Evolutionary conservation across 2,113 vertebrate species (phyloP), one percentile per base, ranked within the genome.

Genomic region (Crotalus helleri): DNA sequence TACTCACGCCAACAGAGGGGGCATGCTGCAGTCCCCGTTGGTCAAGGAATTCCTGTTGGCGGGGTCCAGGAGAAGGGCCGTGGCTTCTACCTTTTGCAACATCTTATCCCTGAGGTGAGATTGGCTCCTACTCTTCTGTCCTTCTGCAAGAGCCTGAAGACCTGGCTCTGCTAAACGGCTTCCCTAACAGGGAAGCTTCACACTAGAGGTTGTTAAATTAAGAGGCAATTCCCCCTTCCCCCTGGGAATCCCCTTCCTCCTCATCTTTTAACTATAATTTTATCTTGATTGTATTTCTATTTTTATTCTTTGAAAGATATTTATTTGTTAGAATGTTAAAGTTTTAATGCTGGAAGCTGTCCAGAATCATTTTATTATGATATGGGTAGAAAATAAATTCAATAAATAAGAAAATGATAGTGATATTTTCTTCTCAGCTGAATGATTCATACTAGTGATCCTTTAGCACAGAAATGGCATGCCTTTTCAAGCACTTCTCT

Each of bases 401-500:
- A 64, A 64, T 64, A 64, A 13, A 64, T 64, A 29, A 29, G 33
- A 4, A 0, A 1, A 23, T 23, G 49, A 55, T 85, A 88, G 57
- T 54, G 88, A 3, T 26, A 93, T 92, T 57, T 49, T 94, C 94
- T 91, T 96, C 94, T 91, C 51, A 92, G 54, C 0, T 85, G 55
- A 44, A 85, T 96, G 91, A 96, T 94, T 96, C 94, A 93, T 95
- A 93, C 95, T 91, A 96, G 74, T 95, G 89, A 91, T 49, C 88
- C 94, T 94, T 93, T 29, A 94, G 88, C 89, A 91, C 61, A 92
- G 55, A 96, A 95, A 88, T 53, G 90, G 91, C 39, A 9, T 92
- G 93, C 24, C 53, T 33, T 92, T 94, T 90, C 89, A 94, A 95
- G 49, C 23, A 54, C 93, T 94, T 94, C 92, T 61, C 94, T 91